Evolutionary conservation across 2,797 vertebrate genomes (phyloP).

Genomic region (Malurus leucopterus): DNA sequence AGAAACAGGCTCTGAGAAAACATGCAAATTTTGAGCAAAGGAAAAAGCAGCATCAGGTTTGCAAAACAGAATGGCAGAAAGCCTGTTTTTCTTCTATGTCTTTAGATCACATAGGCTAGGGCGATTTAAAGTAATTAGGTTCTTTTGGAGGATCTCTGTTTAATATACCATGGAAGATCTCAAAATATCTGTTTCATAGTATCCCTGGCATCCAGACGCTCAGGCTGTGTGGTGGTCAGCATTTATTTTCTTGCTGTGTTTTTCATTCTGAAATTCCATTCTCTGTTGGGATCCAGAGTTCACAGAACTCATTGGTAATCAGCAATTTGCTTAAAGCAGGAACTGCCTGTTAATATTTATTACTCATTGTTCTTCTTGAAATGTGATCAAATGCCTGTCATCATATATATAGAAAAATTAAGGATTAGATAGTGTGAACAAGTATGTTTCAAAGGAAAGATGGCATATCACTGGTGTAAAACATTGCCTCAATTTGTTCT

Average conservation of each 20-base stretch:
- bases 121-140: background rate
- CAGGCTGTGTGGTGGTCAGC: background rate
- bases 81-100: background rate
- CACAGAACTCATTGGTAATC: background rate
- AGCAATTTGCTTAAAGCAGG: background rate
- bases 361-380: background rate
- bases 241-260: conserved; percentile 5
- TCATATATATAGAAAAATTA: background rate
- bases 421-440: background rate
- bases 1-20: conserved; percentile 75
- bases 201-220: background rate
- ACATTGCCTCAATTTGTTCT: background rate
- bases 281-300: background rate
- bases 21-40: conserved; percentile 71
- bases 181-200: background rate
- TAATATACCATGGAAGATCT: background rate
- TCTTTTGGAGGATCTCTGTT: background rate
- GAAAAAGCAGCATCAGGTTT: conserved; percentile 63
- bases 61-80: conserved; percentile 45
- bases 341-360: background rate
- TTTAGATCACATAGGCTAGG: background rate
- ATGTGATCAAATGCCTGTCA: background rate
- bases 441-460: background rate
- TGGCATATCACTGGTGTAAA: background rate
- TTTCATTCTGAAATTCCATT: conserved; percentile 10